Evolutionary conservation across 2,797 vertebrate genomes (phyloP).

Genomic region (Alca torda): DNA sequence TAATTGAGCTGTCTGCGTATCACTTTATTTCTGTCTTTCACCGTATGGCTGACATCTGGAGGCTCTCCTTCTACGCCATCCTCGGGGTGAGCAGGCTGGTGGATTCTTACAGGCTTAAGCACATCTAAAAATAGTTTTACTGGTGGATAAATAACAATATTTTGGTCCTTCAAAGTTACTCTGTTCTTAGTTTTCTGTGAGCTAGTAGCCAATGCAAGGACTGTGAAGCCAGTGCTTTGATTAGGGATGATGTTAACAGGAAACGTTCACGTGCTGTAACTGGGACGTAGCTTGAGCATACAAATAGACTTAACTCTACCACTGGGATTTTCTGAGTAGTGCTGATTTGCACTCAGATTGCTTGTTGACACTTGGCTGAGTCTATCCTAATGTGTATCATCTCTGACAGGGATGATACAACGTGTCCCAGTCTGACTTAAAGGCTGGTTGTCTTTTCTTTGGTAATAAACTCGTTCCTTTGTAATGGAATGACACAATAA

Average conservation of each 20-base stretch:
- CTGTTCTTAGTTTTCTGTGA: neutral
- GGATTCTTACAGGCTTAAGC: conserved; percentile 9
- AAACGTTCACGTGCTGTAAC: neutral
- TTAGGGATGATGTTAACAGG: neutral
- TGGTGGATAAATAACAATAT: neutral
- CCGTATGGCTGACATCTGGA: conserved; percentile 42
- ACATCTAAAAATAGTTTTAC: conserved; percentile 26
- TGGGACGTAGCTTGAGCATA: neutral
- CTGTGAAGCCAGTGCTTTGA: neutral
- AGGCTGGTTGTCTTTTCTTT: neutral
- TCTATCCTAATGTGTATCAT: neutral
- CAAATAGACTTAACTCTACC: neutral
- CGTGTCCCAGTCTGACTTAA: neutral
- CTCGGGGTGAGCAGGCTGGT: conserved; percentile 26
- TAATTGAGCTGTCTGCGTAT: conserved; percentile 25
- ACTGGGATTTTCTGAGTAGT: neutral
- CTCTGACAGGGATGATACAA: neutral
- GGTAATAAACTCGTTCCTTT: neutral
- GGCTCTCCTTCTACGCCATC: neutral
- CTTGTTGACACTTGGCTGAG: neutral
- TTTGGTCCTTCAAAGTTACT: neutral
- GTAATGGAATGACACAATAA: neutral
- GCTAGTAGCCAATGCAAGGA: neutral
- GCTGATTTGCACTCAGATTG: conserved; percentile 4
- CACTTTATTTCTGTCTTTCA: conserved; percentile 43